Conservation (phyloP, 92 coral and sea anemone genomes). For the Umimayanthus chanpuru region DNA sequence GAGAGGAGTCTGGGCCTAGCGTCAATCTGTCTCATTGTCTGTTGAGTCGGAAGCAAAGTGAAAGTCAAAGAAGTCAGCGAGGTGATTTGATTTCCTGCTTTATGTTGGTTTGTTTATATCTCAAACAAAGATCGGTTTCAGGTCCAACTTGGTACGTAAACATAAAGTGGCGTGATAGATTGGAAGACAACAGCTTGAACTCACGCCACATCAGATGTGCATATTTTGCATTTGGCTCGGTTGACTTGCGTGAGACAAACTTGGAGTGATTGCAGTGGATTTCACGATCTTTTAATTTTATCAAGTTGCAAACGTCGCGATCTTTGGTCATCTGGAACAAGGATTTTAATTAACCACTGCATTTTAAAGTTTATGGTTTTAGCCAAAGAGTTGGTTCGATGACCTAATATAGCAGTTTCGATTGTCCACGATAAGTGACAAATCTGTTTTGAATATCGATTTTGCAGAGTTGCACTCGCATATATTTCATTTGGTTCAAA, state of each 20-base stretch:
- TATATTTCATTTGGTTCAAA: neutral
- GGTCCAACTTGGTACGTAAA: neutral
- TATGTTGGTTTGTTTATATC: conserved; percentile 7
- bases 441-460: too few relatives aligned
- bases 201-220: neutral
- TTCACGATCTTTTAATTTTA: neutral
- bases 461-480: neutral
- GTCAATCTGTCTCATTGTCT: neutral
- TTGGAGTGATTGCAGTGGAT: neutral
- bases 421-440: too few relatives aligned
- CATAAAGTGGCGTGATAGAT: conserved; percentile 13
- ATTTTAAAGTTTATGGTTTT: neutral
- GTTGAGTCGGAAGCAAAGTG: neutral
- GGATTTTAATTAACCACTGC: neutral
- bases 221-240: neutral
- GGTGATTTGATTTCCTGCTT: conserved; percentile 10
- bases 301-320: neutral
- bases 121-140: neutral
- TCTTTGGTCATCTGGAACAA: neutral
- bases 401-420: neutral
- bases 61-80: neutral
- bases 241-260: neutral
- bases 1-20: conserved; percentile 1
- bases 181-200: neutral
- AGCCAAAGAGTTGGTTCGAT: neutral